Evolutionary conservation across 2,888 invertebrate species (phyloP).

Genomic region (Cheilosia vulpina): DNA sequence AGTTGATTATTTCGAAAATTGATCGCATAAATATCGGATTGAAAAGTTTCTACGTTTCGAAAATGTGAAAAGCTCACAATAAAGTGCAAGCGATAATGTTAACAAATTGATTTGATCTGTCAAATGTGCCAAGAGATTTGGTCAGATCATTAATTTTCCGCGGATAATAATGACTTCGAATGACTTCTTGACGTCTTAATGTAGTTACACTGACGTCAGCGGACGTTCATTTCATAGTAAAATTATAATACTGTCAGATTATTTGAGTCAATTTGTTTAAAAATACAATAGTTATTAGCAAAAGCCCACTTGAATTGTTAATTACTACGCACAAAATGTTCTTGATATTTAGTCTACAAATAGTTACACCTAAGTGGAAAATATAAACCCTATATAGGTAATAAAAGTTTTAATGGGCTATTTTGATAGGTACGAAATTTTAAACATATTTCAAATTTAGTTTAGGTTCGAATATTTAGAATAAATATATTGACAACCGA

Average conservation of each 20-base stretch:
- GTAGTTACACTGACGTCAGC: conserved; percentile 13
- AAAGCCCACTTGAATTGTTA: no score
- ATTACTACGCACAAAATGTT: no score
- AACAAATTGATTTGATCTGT: conserved; percentile 36
- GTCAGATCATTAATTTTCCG: conserved; percentile 12
- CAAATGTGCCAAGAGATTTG: conserved; percentile 21
- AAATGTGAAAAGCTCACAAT: conserved; percentile 10
- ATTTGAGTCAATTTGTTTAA: neutral
- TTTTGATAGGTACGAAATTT: no score
- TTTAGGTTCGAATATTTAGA: no score
- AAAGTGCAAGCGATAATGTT: conserved; percentile 27
- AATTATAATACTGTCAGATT: neutral
- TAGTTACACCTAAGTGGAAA: no score
- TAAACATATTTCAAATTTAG: no score
- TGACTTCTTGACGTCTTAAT: conserved; percentile 15
- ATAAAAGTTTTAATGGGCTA: no score
- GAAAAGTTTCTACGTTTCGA: conserved; percentile 3
- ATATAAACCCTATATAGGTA: no score
- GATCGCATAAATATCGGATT: conserved; percentile 9
- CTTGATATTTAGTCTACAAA: no score
- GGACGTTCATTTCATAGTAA: neutral
- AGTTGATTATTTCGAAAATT: conserved; percentile 49
- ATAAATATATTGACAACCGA: no score
- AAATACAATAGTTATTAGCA: neutral
- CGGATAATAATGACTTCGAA: conserved; percentile 3